A percentile compares a stretch with the other conserved stretches of the same genome.
These are phyloP conservation scores for Azemiops feae DNA, from an alignment of 2,113 vertebrate genomes.

Conservation along the genomic window DNA sequence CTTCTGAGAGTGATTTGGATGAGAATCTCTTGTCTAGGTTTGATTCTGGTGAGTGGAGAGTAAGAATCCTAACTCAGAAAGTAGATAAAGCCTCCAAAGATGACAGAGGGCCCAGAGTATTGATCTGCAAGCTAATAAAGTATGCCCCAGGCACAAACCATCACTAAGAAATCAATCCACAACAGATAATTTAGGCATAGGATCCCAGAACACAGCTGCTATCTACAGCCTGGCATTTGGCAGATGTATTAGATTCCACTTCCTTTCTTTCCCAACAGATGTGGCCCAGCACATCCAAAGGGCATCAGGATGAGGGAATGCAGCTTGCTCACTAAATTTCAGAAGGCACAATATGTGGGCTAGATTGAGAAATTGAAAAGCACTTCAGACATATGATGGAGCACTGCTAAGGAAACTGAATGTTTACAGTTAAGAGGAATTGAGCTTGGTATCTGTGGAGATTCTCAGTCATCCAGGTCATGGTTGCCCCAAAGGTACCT, in stretches of 20 bases:
- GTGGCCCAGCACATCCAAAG: background rate
- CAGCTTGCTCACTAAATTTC: background rate
- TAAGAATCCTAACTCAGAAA: background rate
- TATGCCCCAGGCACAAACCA: background rate
- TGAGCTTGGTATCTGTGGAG: background rate
- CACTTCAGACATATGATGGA: background rate
- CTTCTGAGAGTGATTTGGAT: conserved; percentile 67
- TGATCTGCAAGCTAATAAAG: background rate
- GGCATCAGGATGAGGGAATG: background rate
- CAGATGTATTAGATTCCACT: background rate
- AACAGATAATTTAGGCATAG: background rate
- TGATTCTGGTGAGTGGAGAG: conserved; percentile 52
- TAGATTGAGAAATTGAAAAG: background rate
- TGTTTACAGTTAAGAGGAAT: background rate
- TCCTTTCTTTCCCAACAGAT: background rate
- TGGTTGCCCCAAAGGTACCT: background rate
- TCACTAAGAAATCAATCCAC: background rate
- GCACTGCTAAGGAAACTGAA: background rate
- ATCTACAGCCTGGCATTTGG: background rate
- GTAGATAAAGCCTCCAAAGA: background rate
- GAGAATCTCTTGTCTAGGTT: conserved; percentile 48
- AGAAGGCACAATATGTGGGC: background rate
- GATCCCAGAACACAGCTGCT: background rate
- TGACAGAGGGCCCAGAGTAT: background rate
- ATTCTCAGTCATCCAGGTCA: background rate